A percentile compares a stretch with the other conserved stretches of the same genome.
Evolutionary conservation across 2,888 invertebrate genomes (phyloP).

Genomic region (Coelopa pilipes): DNA sequence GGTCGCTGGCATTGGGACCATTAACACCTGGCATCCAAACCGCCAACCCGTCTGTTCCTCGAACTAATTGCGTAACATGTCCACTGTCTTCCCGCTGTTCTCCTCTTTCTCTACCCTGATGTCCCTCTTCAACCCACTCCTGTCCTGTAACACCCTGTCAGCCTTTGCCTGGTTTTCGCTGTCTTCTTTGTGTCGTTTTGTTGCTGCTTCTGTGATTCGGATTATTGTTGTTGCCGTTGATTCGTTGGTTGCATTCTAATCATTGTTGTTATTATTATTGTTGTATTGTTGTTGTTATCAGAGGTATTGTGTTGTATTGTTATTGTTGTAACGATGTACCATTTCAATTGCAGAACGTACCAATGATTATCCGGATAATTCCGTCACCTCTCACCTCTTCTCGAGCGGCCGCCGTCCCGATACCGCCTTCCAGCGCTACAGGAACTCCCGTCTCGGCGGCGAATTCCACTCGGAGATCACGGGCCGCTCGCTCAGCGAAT

Average conservation of each 20-base stretch:
- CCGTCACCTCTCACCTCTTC: constrained; percentile 85
- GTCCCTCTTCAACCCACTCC: too few relatives aligned
- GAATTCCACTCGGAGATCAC: constrained; percentile 92
- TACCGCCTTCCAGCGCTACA: constrained; percentile 84
- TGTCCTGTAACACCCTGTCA: background rate
- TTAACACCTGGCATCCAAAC: constrained; percentile 5
- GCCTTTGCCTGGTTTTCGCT: background rate
- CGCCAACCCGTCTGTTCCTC: too few relatives aligned
- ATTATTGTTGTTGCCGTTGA: too few relatives aligned
- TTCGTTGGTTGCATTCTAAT: too few relatives aligned
- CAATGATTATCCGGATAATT: constrained; percentile 89
- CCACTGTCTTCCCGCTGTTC: too few relatives aligned
- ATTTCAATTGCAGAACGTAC: constrained; percentile 76
- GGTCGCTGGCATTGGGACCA: background rate
- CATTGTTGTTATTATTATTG: too few relatives aligned
- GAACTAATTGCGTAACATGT: too few relatives aligned
- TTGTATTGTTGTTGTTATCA: too few relatives aligned
- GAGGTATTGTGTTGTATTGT: background rate
- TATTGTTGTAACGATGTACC: background rate
- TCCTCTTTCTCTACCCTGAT: too few relatives aligned
- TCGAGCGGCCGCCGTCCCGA: constrained; percentile 84
- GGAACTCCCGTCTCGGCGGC: constrained; percentile 86
- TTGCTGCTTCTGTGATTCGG: too few relatives aligned
- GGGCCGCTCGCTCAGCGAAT: constrained; percentile 87
- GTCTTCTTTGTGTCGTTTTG: background rate